Percentiles rank a stretch among this genome's conserved stretches.
These are phyloP conservation scores for Chrysomela aeneicollis DNA, from an alignment of 2,888 invertebrate species.

Conservation along the genomic window DNA sequence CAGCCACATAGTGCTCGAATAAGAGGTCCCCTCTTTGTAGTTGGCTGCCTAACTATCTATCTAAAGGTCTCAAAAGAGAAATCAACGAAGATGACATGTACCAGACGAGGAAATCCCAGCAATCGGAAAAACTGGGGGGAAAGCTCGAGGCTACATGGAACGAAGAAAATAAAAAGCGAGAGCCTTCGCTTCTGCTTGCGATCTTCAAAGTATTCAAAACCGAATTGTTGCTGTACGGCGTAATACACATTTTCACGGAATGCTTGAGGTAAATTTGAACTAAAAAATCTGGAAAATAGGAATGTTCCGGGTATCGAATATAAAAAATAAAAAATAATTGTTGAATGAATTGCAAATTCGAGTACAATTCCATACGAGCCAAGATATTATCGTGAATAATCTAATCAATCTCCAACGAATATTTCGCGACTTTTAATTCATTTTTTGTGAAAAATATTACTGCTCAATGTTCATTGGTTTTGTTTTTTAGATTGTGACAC, in stretches of 20 bases:
- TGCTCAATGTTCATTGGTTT: background rate
- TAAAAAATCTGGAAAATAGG: too few species aligned
- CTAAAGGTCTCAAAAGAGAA: conserved; percentile 61
- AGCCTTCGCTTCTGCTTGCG: conserved; percentile 50
- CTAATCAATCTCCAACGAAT: too few species aligned
- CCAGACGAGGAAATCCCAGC: conserved; percentile 19
- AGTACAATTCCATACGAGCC: too few species aligned
- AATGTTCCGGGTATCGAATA: too few species aligned
- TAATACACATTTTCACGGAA: conserved; percentile 36
- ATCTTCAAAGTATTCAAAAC: conserved; percentile 47
- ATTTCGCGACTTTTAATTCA: too few species aligned
- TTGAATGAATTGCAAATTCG: background rate
- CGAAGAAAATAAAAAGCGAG: conserved; percentile 41
- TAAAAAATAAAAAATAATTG: too few species aligned
- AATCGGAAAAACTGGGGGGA: conserved; percentile 53
- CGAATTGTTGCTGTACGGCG: conserved; percentile 40
- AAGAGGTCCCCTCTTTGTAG: too few species aligned
- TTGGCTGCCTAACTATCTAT: conserved; percentile 63
- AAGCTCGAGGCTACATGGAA: conserved; percentile 56
- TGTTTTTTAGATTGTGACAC: background rate
- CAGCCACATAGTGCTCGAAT: too few species aligned
- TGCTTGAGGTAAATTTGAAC: conserved; percentile 24
- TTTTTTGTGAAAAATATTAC: too few species aligned
- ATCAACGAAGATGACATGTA: conserved; percentile 63
- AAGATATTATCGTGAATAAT: too few species aligned